Base-by-base conservation (phyloP, 53 echinoderm and acorn worm genomes). In the Temnopleurus reevesii region DNA sequence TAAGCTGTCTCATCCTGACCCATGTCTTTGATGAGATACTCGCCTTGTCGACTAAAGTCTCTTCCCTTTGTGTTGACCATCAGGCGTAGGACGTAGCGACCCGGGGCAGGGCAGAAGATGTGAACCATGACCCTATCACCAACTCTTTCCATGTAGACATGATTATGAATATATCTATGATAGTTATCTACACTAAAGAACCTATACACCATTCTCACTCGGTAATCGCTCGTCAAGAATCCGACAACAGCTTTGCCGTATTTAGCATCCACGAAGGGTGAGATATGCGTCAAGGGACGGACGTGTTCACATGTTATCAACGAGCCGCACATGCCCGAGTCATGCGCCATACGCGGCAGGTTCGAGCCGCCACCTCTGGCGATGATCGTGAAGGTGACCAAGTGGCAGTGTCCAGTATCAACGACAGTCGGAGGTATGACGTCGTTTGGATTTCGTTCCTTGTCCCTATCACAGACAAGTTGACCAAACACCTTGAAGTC, bases 131-230 rank as follows among this genome's bases (percentile, higher is more conserved):
- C 71, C 34, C 34, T 51, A 33, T 66, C 54, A 23, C 71, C 88
- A n/a, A 87, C 71, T 43, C 88, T 29, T 36, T 87, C 88, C 88
- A 87, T 87, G 53, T 87, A 87, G 47, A 87, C 88, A 29, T 36
- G 71, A 47, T 66, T 66, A 31, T 51, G n/a, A 36, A 87, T 87
- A 21, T 66, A 87, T 6, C 30, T 27, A 15, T 47, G 7, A 24
- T n/a, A 46, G 19, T 19, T 51, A 19, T 87, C 88, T 0, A 87
- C 71, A 28, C 51, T 64, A 29, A 87, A 47, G 88, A 87, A 87
- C n/a, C 88, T 45, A 71, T 87, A 87, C 46, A 87, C 88, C 71
- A 71, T 49, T 12, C 34, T 87, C 19, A 87, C 35, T 26, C 66
- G 17, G 88, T 47, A 64, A 49, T 87, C 71, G 12, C 27, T 10